A percentile compares a stretch with the other conserved stretches of the same genome.
Evolutionary conservation across 2,113 vertebrate genomes (phyloP).

Genomic region (Ardeotis arabs): DNA sequence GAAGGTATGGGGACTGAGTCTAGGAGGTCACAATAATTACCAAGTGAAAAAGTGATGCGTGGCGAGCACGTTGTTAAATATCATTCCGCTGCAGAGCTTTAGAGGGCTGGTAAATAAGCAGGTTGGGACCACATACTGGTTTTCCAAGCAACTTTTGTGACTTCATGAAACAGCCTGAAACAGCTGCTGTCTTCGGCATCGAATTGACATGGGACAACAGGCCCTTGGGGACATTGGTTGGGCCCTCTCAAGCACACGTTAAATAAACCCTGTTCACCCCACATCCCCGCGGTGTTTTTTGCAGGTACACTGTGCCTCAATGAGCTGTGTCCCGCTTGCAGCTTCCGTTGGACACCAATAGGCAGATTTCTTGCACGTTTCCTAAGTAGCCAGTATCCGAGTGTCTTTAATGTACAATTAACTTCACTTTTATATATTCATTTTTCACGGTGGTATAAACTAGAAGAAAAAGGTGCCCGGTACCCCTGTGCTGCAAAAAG

Average conservation of each 20-base stretch:
- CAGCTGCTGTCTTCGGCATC: not conserved
- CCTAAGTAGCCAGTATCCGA: not conserved
- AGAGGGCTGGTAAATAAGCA: not conserved
- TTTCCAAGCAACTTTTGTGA: not conserved
- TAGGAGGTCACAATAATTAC: not conserved
- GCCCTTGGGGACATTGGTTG: not conserved
- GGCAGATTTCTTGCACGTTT: not conserved
- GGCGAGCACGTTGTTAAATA: not conserved
- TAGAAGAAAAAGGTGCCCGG: constrained; percentile 59
- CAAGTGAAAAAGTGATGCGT: not conserved
- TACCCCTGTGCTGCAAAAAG: constrained; percentile 51
- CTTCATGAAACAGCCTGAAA: not conserved
- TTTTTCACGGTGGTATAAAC: constrained; percentile 48
- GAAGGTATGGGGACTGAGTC: not conserved
- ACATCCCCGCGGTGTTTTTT: rapidly evolving
- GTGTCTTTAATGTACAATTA: not conserved
- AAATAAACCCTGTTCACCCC: not conserved
- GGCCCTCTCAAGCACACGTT: not conserved
- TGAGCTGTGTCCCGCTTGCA: not conserved
- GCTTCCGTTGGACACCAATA: not conserved
- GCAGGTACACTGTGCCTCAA: not conserved
- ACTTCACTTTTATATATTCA: not conserved
- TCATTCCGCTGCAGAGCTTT: not conserved
- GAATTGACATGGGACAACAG: not conserved
- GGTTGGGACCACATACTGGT: not conserved